Base-by-base conservation (phyloP, 2,888 invertebrate species). In the Rhorus exstirpatorius region DNA sequence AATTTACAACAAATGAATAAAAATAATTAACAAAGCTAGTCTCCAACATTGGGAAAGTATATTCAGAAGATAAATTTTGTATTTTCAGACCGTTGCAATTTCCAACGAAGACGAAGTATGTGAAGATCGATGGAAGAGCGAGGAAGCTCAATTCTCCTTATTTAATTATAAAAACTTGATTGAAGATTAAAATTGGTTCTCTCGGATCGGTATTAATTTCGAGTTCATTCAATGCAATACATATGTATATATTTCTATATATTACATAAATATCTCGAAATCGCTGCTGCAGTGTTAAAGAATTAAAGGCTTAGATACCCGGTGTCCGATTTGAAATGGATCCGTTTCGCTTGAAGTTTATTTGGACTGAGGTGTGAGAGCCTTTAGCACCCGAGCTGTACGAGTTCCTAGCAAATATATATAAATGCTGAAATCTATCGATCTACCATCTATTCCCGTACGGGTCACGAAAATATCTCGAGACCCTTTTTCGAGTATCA, bases 381-480 rank as follows among this genome's bases (percentile, higher is more conserved):
- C n/a, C n/a, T n/a, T n/a, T n/a, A n/a, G n/a, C n/a, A n/a, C n/a
- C n/a, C n/a, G n/a, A n/a, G n/a, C n/a, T n/a, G n/a, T n/a, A n/a
- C n/a, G n/a, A n/a, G n/a, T n/a, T n/a, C n/a, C n/a, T n/a, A n/a
- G n/a, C n/a, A n/a, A n/a, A n/a, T n/a, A 24, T 12, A 53, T 41
- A 41, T 55, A 24, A 24, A 10, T 35, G 14, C 21, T 53, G 1
- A 19, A 78, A 63, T 67, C 14, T 74, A 81, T 81, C 65, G 78
- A 81, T 74, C 41, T 68, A 68, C 46, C 38, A 55, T 21, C 26
- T 67, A 81, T 77, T 81, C 55, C 58, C 26, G 76, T 46, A 26
- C 17, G 81, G 71, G 63, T 61, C 60, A 74, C 61, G 55, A 74
- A 78, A 63, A 61, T 81, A 74, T 74, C 67, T 46, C 26, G 61